Percentiles rank a stretch among this genome's conserved stretches.
phyloP scores from a whole-genome alignment of 2,888 invertebrate species.

The Amblyjoppa proteus region DNA sequence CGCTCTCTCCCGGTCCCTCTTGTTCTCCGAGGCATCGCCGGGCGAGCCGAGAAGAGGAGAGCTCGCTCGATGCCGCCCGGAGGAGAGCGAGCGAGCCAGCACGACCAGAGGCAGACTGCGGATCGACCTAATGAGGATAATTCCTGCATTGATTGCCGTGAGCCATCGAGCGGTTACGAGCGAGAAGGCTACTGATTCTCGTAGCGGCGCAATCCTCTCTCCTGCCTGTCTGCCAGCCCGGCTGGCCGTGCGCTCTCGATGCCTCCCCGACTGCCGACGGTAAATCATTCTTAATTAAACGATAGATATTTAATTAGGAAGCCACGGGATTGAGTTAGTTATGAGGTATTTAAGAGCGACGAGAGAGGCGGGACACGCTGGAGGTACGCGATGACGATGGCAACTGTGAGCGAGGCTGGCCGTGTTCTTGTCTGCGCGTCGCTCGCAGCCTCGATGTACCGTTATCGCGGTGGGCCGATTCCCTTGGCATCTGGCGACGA shows the following conservation, averaged over 20 bases:
- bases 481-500: constrained; percentile 78
- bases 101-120: constrained; percentile 66
- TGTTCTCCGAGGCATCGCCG: constrained; percentile 14
- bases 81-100: constrained; percentile 25
- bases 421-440: not conserved
- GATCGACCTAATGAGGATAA: constrained; percentile 84
- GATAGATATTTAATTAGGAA: constrained; percentile 84
- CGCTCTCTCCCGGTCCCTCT: constrained; percentile 31
- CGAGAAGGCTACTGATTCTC: constrained; percentile 40
- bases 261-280: constrained; percentile 72
- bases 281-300: constrained; percentile 85
- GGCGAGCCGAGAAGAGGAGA: constrained; percentile 35
- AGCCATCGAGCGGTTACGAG: constrained; percentile 76
- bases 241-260: constrained; percentile 51
- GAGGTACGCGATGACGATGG: constrained; percentile 14
- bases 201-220: constrained; percentile 17
- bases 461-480: constrained; percentile 81
- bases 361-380: constrained; percentile 25
- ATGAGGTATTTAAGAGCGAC: constrained; percentile 76
- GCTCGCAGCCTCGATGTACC: constrained; percentile 60
- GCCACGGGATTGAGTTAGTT: constrained; percentile 80
- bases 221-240: constrained; percentile 61
- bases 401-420: not conserved
- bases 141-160: constrained; percentile 84
- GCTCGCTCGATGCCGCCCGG: constrained; percentile 69